Conservation (phyloP, 2,797 vertebrate genomes). For the Eutrigla gurnardus region DNA sequence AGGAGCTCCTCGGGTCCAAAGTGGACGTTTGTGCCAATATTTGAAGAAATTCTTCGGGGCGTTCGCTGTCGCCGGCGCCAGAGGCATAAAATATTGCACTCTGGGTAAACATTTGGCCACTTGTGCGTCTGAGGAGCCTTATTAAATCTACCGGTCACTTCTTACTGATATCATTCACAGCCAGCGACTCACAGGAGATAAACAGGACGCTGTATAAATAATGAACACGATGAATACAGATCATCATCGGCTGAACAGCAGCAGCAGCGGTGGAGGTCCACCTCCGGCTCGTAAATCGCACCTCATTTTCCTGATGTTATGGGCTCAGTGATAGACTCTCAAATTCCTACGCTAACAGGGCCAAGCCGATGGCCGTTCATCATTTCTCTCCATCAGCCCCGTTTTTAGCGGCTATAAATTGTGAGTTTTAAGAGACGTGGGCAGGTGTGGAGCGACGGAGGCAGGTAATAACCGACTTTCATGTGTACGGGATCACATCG, state of each 20-base stretch:
- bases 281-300: conserved; percentile 23
- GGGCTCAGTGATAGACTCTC: conserved; percentile 26
- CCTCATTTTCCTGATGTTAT: conserved; percentile 18
- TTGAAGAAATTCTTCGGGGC: too few species aligned
- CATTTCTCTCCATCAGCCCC: conserved; percentile 1
- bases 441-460: conserved; percentile 1
- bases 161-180: conserved; percentile 11
- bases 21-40: too few species aligned
- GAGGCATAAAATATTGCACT: too few species aligned
- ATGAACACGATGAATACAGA: conserved; percentile 31
- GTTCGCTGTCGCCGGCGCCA: too few species aligned
- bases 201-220: background rate
- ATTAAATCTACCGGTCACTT: conserved; percentile 4
- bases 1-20: too few species aligned
- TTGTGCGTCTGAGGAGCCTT: background rate
- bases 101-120: too few species aligned
- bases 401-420: conserved; percentile 12
- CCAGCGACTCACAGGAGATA: background rate
- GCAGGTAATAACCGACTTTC: background rate
- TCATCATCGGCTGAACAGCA: background rate
- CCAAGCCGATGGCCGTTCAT: conserved; percentile 14
- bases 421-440: conserved; percentile 1
- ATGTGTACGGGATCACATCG: too few species aligned
- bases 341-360: conserved; percentile 8
- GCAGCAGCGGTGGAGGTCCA: background rate